Evolutionary conservation across 2,888 invertebrate species (phyloP).

Genomic region (Meteorus cinctellus): DNA sequence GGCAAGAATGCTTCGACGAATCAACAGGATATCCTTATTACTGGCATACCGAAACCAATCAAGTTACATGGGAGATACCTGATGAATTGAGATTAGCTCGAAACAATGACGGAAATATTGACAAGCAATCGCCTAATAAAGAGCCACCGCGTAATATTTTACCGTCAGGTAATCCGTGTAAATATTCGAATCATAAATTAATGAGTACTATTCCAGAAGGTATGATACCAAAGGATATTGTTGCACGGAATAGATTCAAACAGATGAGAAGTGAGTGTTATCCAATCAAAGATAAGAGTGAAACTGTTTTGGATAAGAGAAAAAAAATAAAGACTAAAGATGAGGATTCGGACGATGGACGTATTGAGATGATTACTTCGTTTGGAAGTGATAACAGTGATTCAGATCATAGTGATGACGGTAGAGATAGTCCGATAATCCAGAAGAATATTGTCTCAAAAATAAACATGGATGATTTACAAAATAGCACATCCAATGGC

Average conservation of each 20-base stretch:
- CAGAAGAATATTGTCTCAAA: constrained; percentile 37
- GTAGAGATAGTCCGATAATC: constrained; percentile 35
- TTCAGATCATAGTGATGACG: constrained; percentile 63
- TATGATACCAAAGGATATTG: constrained; percentile 71
- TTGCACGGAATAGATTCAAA: constrained; percentile 65
- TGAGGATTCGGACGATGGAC: constrained; percentile 74
- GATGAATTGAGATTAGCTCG: constrained; percentile 65
- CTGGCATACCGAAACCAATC: constrained; percentile 79
- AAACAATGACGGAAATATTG: neutral
- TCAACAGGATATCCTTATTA: constrained; percentile 79
- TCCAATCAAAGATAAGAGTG: neutral
- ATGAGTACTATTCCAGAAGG: constrained; percentile 60
- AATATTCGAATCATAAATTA: constrained; percentile 17
- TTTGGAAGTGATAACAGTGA: constrained; percentile 75
- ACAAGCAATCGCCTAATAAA: neutral
- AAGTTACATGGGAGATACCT: constrained; percentile 80
- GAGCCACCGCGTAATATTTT: neutral
- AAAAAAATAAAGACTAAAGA: constrained; percentile 53
- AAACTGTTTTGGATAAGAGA: neutral
- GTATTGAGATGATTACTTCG: constrained; percentile 77
- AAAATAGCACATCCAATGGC: neutral
- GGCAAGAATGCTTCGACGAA: constrained; percentile 81
- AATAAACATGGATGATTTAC: neutral
- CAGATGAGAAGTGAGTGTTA: constrained; percentile 44
- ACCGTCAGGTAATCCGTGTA: neutral